A percentile compares a stretch with the other conserved stretches of the same genome.
Evolutionary conservation across 2,797 vertebrate species (phyloP).

Genomic region (Danio jaintianensis): DNA sequence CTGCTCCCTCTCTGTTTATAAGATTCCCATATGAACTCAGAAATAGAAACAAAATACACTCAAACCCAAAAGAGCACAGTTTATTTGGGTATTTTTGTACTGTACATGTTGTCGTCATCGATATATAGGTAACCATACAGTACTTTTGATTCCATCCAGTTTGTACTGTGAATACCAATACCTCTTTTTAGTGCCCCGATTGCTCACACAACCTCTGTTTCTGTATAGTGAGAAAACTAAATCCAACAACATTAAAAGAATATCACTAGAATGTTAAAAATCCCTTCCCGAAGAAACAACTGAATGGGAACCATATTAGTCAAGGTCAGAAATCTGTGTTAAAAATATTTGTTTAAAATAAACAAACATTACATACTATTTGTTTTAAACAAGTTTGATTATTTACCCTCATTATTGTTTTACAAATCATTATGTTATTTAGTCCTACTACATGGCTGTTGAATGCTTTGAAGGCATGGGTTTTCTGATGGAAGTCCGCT

Average conservation of each 20-base stretch:
- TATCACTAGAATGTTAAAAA: background rate
- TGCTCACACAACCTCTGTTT: background rate
- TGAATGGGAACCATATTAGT: background rate
- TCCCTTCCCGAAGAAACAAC: background rate
- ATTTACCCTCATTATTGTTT: too few species aligned
- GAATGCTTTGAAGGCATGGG: too few species aligned
- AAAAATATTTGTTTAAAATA: too few species aligned
- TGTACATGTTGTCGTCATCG: slow-evolving; percentile 65
- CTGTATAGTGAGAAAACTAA: background rate
- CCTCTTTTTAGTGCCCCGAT: background rate
- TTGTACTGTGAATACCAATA: slow-evolving; percentile 1
- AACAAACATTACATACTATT: too few species aligned
- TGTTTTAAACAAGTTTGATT: too few species aligned
- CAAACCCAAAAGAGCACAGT: slow-evolving; percentile 6
- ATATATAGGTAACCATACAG: background rate
- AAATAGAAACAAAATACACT: slow-evolving; percentile 7
- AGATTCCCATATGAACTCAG: background rate
- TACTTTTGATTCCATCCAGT: slow-evolving; percentile 54
- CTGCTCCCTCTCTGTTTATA: slow-evolving; percentile 34
- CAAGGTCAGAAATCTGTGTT: background rate
- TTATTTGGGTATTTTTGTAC: slow-evolving; percentile 58
- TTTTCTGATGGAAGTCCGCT: too few species aligned
- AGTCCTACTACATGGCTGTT: too few species aligned
- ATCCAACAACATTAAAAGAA: too few species aligned
- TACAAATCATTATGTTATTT: too few species aligned